A percentile compares a stretch with the other conserved stretches of the same genome.
Conservation (phyloP, 2,888 invertebrate species). For the Busseola fusca region DNA sequence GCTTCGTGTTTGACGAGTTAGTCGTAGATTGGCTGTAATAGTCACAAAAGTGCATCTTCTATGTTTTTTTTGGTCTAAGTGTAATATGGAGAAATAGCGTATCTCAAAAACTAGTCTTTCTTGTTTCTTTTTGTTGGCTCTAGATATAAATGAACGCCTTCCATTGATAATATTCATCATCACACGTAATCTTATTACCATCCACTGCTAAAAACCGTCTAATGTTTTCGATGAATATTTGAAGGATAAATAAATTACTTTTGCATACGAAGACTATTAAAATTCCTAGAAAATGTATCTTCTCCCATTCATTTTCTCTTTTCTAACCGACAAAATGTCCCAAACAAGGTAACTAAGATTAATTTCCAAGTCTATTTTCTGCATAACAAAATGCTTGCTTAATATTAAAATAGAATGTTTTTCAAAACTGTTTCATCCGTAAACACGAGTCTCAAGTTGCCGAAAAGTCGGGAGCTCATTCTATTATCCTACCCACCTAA, state of each 20-base stretch:
- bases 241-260: background rate
- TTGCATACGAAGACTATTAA: background rate
- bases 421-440: conserved; percentile 38
- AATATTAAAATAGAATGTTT: conserved; percentile 37
- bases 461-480: conserved; percentile 47
- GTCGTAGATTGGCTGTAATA: too few species aligned
- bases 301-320: background rate
- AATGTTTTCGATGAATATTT: background rate
- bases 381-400: conserved; percentile 17
- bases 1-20: background rate
- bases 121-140: background rate
- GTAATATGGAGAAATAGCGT: background rate
- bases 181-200: background rate
- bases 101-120: background rate
- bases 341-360: conserved; percentile 12
- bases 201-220: background rate
- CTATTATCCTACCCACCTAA: conserved; percentile 54
- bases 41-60: too few species aligned
- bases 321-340: background rate
- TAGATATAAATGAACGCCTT: background rate
- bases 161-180: background rate
- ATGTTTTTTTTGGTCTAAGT: background rate
- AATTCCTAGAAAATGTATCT: background rate
- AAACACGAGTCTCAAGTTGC: conserved; percentile 42
- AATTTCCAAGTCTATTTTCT: background rate